Base-by-base conservation (phyloP, 2,797 vertebrate genomes). In the Crocodylus rhombifer region DNA sequence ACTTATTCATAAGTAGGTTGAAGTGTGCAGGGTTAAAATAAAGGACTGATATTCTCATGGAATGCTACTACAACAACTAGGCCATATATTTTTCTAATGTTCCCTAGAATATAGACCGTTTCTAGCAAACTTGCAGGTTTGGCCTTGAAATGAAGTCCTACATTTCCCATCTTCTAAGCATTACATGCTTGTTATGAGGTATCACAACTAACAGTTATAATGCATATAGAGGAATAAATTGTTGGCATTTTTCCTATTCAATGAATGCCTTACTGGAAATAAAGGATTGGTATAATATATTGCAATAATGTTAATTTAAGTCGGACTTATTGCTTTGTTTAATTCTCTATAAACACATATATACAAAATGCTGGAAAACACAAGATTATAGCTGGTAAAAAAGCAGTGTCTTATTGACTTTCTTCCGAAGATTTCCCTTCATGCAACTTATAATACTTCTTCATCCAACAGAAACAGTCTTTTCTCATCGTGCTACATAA, bases 321-420 rank as follows among this genome's bases (percentile, higher is more conserved):
- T 88, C 6, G 80, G 33, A 91, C 63, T 61, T 71, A 14, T 94
- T 65, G 15, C 15, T 82, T 90, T 82, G 28, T 82, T 93, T 93
- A 79, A 73, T 61, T 78, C 86, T 61, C 33, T 56, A 87, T 57
- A 2, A 92, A 94, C 71, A 33, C 55, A 94, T 62, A 92, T 0
- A 0, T 14, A 21, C 28, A 94, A 95, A 23, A 92, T 67, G 26
- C 17, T 85, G 84, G 86, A 94, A 93, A 94, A 87, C 51, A 86
- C 61, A 91, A 91, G 77, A 87, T 87, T 80, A 89, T 21, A 86
- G 12, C 82, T 58, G 82, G 56, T 60, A 91, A 89, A 17, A 74
- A 89, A 91, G 74, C 20, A 82, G 4, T 14, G 20, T 75, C 51
- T 17, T 93, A 84, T 42, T 86, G 89, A 92, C 94, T 90, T 90